Evolutionary conservation across 37 sponge, comb jelly and placozoan species (phyloP).

Genomic region (Geodia barretti): DNA sequence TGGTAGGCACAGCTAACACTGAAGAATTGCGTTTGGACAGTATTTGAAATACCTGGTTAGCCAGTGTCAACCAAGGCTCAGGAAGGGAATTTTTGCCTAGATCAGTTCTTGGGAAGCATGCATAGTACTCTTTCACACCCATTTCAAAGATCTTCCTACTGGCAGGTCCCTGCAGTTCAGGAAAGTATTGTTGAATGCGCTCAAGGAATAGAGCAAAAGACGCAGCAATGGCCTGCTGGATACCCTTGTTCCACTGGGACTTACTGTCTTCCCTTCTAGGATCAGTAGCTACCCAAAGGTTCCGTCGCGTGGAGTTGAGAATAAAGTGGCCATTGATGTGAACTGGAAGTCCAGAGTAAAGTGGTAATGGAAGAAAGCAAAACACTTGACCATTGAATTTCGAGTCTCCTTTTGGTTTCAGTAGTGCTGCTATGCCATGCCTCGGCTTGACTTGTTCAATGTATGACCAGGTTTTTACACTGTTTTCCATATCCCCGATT

Average conservation of each 20-base stretch:
- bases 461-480: conserved; percentile 21
- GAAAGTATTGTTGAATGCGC: neutral
- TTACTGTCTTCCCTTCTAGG: conserved; percentile 27
- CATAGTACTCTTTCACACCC: neutral
- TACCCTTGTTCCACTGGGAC: conserved; percentile 54
- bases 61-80: neutral
- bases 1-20: conserved; percentile 4
- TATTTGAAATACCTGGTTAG: conserved; percentile 5
- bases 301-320: conserved; percentile 45
- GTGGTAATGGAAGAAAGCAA: neutral
- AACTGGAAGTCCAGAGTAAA: neutral
- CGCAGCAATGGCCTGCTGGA: conserved; percentile 52
- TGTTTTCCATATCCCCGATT: conserved; percentile 44
- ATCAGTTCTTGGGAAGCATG: neutral
- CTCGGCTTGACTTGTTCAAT: conserved; percentile 37
- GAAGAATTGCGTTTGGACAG: neutral
- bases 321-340: neutral
- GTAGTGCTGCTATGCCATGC: conserved; percentile 69
- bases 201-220: conserved; percentile 62
- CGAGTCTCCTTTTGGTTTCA: too few species aligned
- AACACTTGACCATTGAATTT: neutral
- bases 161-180: neutral
- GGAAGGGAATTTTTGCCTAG: neutral
- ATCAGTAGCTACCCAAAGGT: conserved; percentile 35
- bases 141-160: neutral